Conservation (phyloP, 2,888 invertebrate genomes). For the Chymomyza caudatula region DNA sequence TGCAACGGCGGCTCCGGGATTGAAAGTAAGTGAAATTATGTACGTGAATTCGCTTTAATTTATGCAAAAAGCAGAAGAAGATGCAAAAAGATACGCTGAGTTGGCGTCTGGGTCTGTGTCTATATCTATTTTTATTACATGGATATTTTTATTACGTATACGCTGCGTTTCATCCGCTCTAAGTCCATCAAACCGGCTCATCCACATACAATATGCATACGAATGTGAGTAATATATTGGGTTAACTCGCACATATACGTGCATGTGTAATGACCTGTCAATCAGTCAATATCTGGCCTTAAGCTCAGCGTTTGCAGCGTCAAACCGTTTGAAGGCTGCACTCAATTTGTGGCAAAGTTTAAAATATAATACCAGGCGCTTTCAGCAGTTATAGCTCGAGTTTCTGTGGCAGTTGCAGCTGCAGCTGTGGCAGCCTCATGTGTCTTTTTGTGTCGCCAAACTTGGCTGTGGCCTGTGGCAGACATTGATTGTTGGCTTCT, state of each 20-base stretch:
- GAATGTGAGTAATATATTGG: too few relatives aligned
- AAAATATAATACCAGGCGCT: slow-evolving; percentile 36
- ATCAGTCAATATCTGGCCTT: background rate
- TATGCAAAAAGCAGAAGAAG: background rate
- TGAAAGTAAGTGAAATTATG: background rate
- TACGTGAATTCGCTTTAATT: background rate
- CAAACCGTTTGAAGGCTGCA: background rate
- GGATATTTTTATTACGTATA: too few relatives aligned
- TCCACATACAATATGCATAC: background rate
- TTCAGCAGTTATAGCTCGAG: background rate
- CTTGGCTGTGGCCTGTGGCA: too few relatives aligned
- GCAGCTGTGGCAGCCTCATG: too few relatives aligned
- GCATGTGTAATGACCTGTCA: background rate
- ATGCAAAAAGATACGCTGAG: too few relatives aligned
- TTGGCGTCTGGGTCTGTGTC: background rate
- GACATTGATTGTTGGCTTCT: slow-evolving; percentile 5
- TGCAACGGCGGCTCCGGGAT: background rate
- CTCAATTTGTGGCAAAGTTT: slow-evolving; percentile 37
- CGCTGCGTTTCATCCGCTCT: too few relatives aligned
- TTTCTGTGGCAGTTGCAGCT: slow-evolving; percentile 22
- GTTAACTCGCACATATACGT: background rate
- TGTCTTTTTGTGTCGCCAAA: too few relatives aligned
- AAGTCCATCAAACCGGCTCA: background rate
- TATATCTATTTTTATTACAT: background rate
- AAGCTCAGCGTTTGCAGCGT: too few relatives aligned